Percentiles rank a stretch among this genome's conserved stretches.
phyloP scores from a whole-genome alignment of 2,113 vertebrate genomes.

The Uropsilus gracilis region DNA sequence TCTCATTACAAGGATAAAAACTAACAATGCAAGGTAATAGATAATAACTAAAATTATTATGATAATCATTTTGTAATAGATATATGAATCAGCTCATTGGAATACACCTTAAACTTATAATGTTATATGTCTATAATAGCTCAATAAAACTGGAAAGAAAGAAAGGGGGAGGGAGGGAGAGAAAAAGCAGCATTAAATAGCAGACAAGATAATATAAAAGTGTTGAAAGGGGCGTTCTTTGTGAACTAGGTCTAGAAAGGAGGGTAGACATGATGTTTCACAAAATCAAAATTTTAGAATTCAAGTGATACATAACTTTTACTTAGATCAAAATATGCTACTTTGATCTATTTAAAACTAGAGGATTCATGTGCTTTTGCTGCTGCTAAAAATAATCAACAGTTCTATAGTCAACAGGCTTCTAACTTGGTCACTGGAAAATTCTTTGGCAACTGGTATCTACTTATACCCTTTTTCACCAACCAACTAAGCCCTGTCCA shows the following conservation, averaged over 20 bases:
- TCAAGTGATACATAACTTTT: not conserved
- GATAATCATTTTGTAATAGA: not conserved
- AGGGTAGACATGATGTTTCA: not conserved
- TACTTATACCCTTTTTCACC: not conserved
- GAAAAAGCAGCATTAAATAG: not conserved
- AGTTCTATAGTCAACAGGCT: not conserved
- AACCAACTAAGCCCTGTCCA: not conserved
- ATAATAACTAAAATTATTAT: not conserved
- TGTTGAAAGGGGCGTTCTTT: not conserved
- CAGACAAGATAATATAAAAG: not conserved
- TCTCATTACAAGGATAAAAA: not conserved
- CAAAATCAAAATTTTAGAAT: conserved; percentile 11
- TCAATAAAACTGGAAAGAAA: not conserved
- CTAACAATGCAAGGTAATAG: not conserved
- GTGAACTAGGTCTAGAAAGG: not conserved
- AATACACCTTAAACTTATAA: not conserved
- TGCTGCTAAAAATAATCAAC: not conserved
- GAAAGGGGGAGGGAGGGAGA: not conserved
- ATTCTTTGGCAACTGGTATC: not conserved
- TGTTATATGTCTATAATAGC: not conserved
- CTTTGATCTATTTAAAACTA: not conserved
- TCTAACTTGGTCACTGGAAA: conserved; percentile 21
- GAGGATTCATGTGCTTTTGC: not conserved
- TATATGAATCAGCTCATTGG: not conserved
- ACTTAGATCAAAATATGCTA: not conserved